phyloP scores from a whole-genome alignment of 2,113 vertebrate species.

The Malurus cyaneus region DNA sequence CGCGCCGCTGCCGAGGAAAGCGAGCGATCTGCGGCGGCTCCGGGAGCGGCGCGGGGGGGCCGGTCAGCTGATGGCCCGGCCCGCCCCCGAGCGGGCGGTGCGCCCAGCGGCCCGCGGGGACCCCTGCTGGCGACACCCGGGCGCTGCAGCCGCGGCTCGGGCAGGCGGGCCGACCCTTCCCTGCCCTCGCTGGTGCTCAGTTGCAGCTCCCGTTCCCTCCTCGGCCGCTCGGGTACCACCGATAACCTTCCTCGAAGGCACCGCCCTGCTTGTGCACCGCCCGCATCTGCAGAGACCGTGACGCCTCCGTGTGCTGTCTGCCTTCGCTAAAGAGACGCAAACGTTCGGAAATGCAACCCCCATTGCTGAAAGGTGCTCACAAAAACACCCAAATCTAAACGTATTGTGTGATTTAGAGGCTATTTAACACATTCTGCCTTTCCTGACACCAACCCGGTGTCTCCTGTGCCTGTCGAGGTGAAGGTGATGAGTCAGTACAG shows the following conservation, averaged over 20 bases:
- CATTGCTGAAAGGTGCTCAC: not conserved
- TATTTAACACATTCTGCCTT: not conserved
- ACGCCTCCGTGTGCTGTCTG: fast-evolving
- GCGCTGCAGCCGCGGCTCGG: not conserved
- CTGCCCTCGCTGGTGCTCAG: not conserved
- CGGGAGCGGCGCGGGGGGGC: not conserved
- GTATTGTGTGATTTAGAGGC: fast-evolving
- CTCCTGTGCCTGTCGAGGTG: fast-evolving
- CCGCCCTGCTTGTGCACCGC: fast-evolving
- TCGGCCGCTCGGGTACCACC: not conserved
- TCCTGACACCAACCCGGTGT: fast-evolving
- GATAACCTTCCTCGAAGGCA: fast-evolving
- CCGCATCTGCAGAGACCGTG: not conserved
- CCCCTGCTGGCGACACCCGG: not conserved
- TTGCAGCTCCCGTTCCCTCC: too few species aligned
- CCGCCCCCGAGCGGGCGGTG: conserved; percentile 2
- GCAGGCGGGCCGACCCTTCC: not conserved
- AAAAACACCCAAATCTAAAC: not conserved
- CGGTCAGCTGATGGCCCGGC: conserved; percentile 21
- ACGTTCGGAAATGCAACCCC: not conserved
- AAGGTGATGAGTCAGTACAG: not conserved
- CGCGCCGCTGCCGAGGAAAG: not conserved
- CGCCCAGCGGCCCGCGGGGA: not conserved
- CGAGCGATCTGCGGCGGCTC: not conserved
- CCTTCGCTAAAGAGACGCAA: too few species aligned